phyloP scores from a whole-genome alignment of 2,888 invertebrate genomes.

The Spialia ferax region DNA sequence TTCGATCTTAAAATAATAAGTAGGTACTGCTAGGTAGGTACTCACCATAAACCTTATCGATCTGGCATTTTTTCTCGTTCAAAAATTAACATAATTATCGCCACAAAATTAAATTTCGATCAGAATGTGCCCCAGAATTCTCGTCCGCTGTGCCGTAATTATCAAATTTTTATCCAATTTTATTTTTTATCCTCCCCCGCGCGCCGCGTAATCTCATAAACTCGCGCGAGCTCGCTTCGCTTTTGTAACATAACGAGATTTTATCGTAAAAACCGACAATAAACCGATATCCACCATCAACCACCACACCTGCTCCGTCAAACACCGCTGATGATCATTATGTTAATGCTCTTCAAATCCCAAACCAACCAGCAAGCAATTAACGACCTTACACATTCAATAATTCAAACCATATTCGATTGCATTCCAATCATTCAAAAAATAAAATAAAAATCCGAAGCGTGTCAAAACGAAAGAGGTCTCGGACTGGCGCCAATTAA shows the following conservation, averaged over 20 bases:
- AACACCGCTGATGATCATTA: conserved; percentile 80
- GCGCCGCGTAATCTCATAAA: conserved; percentile 70
- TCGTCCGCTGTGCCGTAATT: conserved; percentile 24
- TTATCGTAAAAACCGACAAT: conserved; percentile 83
- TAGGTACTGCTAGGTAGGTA: no score
- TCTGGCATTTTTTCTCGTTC: conserved; percentile 8
- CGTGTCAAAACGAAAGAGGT: conserved; percentile 75
- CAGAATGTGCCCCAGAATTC: conserved; percentile 30
- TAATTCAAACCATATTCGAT: conserved; percentile 63
- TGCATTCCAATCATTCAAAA: conserved; percentile 50
- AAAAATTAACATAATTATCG: conserved; percentile 3
- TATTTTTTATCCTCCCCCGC: neutral
- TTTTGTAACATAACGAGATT: conserved; percentile 80
- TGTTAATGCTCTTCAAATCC: conserved; percentile 79
- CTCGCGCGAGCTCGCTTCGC: conserved; percentile 63
- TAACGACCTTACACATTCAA: conserved; percentile 60
- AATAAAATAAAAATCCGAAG: conserved; percentile 61
- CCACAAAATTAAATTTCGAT: conserved; percentile 23
- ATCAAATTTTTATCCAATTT: conserved; percentile 19
- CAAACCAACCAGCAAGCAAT: conserved; percentile 54
- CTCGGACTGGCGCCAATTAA: conserved; percentile 79
- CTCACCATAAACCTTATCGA: neutral
- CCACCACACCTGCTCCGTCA: conserved; percentile 82
- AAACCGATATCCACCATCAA: conserved; percentile 68
- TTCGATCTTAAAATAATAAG: no score